These are phyloP conservation scores for Nomada lathburiana DNA, from an alignment of 2,888 invertebrate genomes.

Conservation along the genomic window DNA sequence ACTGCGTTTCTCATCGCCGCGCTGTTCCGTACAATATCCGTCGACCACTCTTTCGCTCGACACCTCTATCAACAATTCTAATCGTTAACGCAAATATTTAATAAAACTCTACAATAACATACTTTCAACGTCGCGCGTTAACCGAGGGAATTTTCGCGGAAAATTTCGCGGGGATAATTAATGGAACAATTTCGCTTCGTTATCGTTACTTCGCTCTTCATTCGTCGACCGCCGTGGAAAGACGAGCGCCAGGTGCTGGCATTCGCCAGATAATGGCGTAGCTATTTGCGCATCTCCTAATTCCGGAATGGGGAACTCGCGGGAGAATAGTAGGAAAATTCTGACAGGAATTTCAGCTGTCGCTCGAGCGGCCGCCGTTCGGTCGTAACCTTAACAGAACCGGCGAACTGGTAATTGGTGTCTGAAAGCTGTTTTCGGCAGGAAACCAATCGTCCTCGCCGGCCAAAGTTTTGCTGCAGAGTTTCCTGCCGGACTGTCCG, in stretches of 20 bases:
- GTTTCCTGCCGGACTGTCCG: slow-evolving; percentile 24
- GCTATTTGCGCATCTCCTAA: slow-evolving; percentile 33
- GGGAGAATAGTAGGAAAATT: slow-evolving; percentile 19
- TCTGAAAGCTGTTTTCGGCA: slow-evolving; percentile 59
- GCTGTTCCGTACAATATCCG: no score
- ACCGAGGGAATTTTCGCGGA: background rate
- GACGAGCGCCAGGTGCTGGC: slow-evolving; percentile 28
- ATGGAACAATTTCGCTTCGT: slow-evolving; percentile 14
- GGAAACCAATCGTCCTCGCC: slow-evolving; percentile 56
- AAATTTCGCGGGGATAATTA: slow-evolving; percentile 9
- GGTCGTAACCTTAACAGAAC: slow-evolving; percentile 5
- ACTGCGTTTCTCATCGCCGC: slow-evolving; percentile 60
- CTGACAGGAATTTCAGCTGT: slow-evolving; percentile 52
- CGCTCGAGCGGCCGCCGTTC: slow-evolving; percentile 42
- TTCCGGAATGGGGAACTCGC: slow-evolving; percentile 20
- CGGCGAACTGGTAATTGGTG: slow-evolving; percentile 43
- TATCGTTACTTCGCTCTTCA: background rate
- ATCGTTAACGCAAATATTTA: background rate
- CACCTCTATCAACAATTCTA: background rate
- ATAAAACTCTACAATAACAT: background rate
- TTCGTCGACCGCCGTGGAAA: background rate
- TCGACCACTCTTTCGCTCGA: no score
- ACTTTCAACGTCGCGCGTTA: background rate
- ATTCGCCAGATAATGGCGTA: slow-evolving; percentile 21
- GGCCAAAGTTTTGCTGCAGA: slow-evolving; percentile 40